phyloP scores from a whole-genome alignment of 2,113 vertebrate species.

The Petroica traversi region DNA sequence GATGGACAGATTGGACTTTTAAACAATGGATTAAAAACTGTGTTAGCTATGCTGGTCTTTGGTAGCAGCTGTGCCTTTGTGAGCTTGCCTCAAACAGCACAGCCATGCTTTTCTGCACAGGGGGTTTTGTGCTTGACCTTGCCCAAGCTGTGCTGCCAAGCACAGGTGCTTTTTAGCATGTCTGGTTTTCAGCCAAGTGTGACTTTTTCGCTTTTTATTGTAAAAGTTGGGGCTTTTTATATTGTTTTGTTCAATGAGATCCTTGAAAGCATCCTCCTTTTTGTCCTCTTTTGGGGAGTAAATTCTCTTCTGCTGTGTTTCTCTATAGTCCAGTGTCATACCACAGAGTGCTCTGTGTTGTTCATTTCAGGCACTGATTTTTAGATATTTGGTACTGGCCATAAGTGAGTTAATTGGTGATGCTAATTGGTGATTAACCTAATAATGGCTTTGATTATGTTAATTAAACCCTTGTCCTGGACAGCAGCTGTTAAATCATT shows the following conservation, averaged over 20 bases:
- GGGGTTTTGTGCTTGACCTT: background rate
- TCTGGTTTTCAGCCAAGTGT: background rate
- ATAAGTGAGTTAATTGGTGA: slow-evolving; percentile 58
- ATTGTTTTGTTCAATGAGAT: background rate
- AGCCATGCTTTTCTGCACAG: background rate
- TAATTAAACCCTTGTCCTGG: slow-evolving; percentile 59
- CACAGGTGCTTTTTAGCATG: background rate
- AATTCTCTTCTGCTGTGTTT: background rate
- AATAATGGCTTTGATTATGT: slow-evolving; percentile 61
- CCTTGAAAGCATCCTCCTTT: background rate
- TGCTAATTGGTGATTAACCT: slow-evolving; percentile 44
- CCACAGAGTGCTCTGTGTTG: background rate
- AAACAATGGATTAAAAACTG: background rate
- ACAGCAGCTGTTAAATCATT: slow-evolving; percentile 25
- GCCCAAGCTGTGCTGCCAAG: background rate
- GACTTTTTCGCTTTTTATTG: background rate
- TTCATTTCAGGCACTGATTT: background rate
- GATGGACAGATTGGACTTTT: background rate
- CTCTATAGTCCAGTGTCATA: background rate
- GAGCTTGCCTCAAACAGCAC: background rate
- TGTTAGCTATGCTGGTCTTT: background rate
- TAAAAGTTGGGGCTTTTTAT: background rate
- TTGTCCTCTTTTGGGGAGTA: background rate
- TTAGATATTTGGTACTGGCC: slow-evolving; percentile 4
- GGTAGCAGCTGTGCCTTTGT: background rate